Base-by-base conservation (phyloP, 37 sponge, comb jelly and placozoan genomes). In the Axinella damicornis region DNA sequence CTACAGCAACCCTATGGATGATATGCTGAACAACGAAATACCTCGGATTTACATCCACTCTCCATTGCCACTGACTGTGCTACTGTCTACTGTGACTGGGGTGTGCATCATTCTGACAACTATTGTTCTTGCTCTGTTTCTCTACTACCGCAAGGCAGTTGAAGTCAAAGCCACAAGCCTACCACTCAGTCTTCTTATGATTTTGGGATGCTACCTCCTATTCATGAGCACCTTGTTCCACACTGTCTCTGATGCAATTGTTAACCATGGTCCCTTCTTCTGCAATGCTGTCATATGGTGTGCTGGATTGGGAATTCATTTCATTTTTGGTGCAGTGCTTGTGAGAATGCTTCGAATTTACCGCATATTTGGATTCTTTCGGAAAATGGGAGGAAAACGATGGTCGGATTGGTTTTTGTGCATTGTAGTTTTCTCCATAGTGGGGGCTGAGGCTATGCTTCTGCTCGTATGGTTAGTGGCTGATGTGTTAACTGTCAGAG, bases 81-180 rank as follows among this genome's bases (percentile, higher is more conserved):
- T n/a, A n/a, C 41, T 63, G 65, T 31, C 52, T 12, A 14, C 27
- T 40, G 64, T 63, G 4, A 52, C 46, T 2, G 2, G 39, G 16
- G 27, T 82, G 6, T 19, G 16, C 59, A 19, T 58, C 5, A 17
- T 82, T 36, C 4, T 82, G 25, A 58, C 46, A 28, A 70, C 61
- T 1, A 36, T 57, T 2, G 15, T 71, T 20, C 22, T 82, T 35
- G 31, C 55, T 17, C 70, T 69, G 18, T 33, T 57, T 12, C 59
- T 82, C 28, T n/a, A n/a, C n/a, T n/a, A n/a, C n/a, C n/a, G n/a
- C n/a, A n/a, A n/a, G n/a, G n/a, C n/a, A n/a, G n/a, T 70, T 2
- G 74, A 60, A 66, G 63, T 83, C 63, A 83, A 83, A 61, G 84
- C 84, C 33, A 63, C 84, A 19, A 74, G 75, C 41, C 53, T 30